phyloP scores from a whole-genome alignment of 2,888 invertebrate genomes.

The Hipparchia sbordonii region DNA sequence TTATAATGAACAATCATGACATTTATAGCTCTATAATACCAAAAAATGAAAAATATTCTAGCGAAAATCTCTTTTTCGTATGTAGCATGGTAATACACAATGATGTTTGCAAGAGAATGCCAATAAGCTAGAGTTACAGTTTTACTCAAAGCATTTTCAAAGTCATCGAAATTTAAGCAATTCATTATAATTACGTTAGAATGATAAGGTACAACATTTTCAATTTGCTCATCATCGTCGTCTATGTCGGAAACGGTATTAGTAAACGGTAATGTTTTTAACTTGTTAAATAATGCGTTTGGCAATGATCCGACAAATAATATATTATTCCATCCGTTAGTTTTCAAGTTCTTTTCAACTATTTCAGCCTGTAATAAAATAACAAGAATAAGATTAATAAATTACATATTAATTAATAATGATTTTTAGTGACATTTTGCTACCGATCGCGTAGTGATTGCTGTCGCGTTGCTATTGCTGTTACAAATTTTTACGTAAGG shows the following conservation, averaged over 20 bases:
- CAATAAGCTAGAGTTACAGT: slow-evolving; percentile 54
- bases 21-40: slow-evolving; percentile 63
- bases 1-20: slow-evolving; percentile 57
- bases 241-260: slow-evolving; percentile 50
- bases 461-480: too few relatives aligned
- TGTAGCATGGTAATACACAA: slow-evolving; percentile 56
- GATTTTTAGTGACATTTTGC: too few relatives aligned
- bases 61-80: slow-evolving; percentile 47
- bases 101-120: slow-evolving; percentile 61
- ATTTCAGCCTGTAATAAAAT: slow-evolving; percentile 55
- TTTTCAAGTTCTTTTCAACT: slow-evolving; percentile 53
- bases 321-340: slow-evolving; percentile 63
- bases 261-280: slow-evolving; percentile 50
- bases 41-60: slow-evolving; percentile 61
- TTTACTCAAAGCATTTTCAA: slow-evolving; percentile 58
- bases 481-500: too few relatives aligned
- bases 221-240: slow-evolving; percentile 52
- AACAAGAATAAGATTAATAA: background rate
- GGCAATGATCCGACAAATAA: slow-evolving; percentile 59
- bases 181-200: slow-evolving; percentile 58
- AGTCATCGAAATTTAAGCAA: slow-evolving; percentile 52
- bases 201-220: slow-evolving; percentile 55
- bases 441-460: too few relatives aligned
- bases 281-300: slow-evolving; percentile 52
- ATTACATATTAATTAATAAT: too few relatives aligned